Base-by-base conservation (phyloP, 2,888 invertebrate species). In the Terebella lapidaria region DNA sequence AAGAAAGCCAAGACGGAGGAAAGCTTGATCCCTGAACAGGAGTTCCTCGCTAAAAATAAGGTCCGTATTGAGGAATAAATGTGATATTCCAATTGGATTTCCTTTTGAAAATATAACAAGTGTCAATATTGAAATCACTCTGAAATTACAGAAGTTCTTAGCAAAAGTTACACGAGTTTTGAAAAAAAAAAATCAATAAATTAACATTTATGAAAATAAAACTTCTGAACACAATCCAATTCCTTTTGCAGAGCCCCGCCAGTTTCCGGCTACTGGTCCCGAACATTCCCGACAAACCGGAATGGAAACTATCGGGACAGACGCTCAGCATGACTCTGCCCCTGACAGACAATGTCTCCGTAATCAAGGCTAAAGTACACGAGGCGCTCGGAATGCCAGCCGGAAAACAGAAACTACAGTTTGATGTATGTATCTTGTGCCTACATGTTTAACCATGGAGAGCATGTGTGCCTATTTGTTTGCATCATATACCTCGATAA, bases 261-360 rank as follows among this genome's bases (percentile, higher is more conserved):
- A 87, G 87, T 30, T 85, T 94, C 70, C 88, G 88, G 73, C 90
- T 99, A 62, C 85, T 87, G 60, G 86, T 94, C 27, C 97, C 97
- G 10, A 83, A 86, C 70, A 85, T 88, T 76, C 86, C 89, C 0
- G 95, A 96, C 73, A 94, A 95, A 74, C 83, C 90, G 0, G 97
- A 97, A 84, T 95, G 95, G 94, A 91, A 92, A 65, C 84, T 97
- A 64, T 91, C 90, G 79, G 97, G 97, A 0, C 94, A 96, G 81
- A 85, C 88, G 64, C 81, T 97, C 71, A 86, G 86, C 56, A 85
- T 94, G 58, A 87, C 87, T 1, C 76, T 96, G 74, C 87, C 91
- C 46, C 83, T 92, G 18, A 85, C 86, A 18, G 91, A 94, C 68
- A 83, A 87, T 57, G 83, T 94, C n/a, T 86, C 89, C 18, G 88